Percentiles rank a stretch among this genome's conserved stretches.
These are phyloP conservation scores for Brachypodius melanocephalos DNA, from an alignment of 2,113 vertebrate genomes.

Conservation along the genomic window DNA sequence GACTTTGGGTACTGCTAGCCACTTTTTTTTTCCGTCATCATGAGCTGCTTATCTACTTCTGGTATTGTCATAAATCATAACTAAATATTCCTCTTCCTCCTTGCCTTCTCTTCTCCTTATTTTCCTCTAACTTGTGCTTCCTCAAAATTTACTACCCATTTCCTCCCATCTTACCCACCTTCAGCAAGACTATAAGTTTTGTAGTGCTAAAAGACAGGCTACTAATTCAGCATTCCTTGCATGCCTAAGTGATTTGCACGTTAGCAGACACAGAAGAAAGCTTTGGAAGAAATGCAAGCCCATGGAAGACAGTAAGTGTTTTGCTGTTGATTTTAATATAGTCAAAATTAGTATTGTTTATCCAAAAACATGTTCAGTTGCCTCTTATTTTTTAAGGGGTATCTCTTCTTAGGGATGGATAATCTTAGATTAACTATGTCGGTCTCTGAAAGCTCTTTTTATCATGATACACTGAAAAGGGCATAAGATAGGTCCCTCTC, in stretches of 20 bases:
- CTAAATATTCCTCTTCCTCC: not conserved
- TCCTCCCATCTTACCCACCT: not conserved
- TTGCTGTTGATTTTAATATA: not conserved
- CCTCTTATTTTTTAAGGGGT: not conserved
- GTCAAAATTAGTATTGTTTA: not conserved
- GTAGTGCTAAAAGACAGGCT: not conserved
- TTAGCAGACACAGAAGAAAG: not conserved
- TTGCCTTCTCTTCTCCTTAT: not conserved
- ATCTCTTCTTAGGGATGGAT: not conserved
- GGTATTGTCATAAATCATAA: not conserved
- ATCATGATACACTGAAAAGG: not conserved
- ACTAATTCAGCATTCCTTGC: not conserved
- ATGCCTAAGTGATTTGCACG: not conserved
- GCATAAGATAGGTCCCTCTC: not conserved
- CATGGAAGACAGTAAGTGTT: not conserved
- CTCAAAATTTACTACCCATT: not conserved
- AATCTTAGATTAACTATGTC: not conserved
- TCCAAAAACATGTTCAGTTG: not conserved
- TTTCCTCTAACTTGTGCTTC: not conserved
- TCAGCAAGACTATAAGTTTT: not conserved
- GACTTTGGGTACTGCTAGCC: not conserved
- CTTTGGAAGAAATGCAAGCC: not conserved
- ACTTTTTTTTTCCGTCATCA: not conserved
- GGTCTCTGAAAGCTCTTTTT: not conserved
- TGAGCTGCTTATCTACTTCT: not conserved